Percentiles rank a stretch among this genome's conserved stretches.
These are phyloP conservation scores for Centruroides vittatus DNA, from an alignment of 1,140 invertebrate genomes.

Conservation along the genomic window DNA sequence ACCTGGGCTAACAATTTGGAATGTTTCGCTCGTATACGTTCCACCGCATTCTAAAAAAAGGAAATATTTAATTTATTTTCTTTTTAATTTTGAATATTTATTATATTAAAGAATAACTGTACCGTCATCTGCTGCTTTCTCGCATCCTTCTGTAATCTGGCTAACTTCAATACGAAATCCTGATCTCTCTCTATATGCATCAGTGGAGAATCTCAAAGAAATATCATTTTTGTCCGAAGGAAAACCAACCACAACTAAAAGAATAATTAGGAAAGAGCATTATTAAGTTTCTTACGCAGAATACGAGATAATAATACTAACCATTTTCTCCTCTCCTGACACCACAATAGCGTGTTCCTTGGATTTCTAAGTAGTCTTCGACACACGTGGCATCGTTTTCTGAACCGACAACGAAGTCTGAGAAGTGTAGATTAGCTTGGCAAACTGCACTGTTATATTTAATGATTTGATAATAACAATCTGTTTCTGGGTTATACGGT, in stretches of 20 bases:
- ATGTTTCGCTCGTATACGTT: slow-evolving; percentile 8
- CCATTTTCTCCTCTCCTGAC: slow-evolving; percentile 11
- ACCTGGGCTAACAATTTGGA: slow-evolving; percentile 17
- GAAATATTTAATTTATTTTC: too few species aligned
- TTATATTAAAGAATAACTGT: neutral
- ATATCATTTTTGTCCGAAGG: slow-evolving; percentile 10
- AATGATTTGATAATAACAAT: slow-evolving; percentile 17
- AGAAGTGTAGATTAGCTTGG: slow-evolving; percentile 18
- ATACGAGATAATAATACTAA: neutral
- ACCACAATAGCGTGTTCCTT: slow-evolving; percentile 19
- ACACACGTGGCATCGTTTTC: slow-evolving; percentile 11
- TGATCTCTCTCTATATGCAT: slow-evolving; percentile 11
- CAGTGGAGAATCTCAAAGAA: slow-evolving; percentile 16
- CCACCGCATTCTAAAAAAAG: slow-evolving; percentile 9
- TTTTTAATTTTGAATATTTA: too few species aligned
- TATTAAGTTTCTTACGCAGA: neutral
- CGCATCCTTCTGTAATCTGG: slow-evolving; percentile 14
- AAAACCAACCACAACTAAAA: slow-evolving; percentile 14
- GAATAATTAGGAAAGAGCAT: neutral
- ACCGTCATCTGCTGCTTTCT: neutral
- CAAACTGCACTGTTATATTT: slow-evolving; percentile 13
- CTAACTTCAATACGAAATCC: slow-evolving; percentile 17
- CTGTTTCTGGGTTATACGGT: slow-evolving; percentile 12
- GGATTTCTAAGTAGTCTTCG: slow-evolving; percentile 19
- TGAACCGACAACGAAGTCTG: slow-evolving; percentile 18